Evolutionary conservation across 2,888 invertebrate genomes (phyloP), one percentile per base, ranked within the genome.

Genomic region (Drosophila macrospina): DNA sequence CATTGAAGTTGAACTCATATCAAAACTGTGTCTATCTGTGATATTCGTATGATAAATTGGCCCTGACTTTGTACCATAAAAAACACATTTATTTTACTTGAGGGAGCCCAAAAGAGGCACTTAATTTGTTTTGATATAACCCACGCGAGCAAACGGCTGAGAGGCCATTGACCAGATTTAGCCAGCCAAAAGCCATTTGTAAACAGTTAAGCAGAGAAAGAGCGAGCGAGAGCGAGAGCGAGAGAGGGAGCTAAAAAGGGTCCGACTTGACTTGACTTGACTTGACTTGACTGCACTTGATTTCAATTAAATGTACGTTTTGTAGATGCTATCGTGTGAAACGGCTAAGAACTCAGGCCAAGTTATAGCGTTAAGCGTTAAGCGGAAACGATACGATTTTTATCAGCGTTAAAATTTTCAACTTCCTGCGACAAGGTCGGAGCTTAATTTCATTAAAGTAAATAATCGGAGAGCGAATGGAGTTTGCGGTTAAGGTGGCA

Each of bases 381-480:
- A 20, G 68, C 86, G 86, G 86, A 86, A 77, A 56, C 70, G 55
- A 64, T 83, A 50, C 77, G 86, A 88, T 88, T 74, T 79, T 83
- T 88, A 84, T 83, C 88, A 80, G 84, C 59, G 28, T 47, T 66
- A 57, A 80, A 67, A 86, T 80, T 65, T 68, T 48, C 72, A 52
- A 84, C 87, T 84, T 88, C 83, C 83, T 84, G 83, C 71, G 80
- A 68, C 86, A 83, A 83, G 84, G 81, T 83, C 80, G 84, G 15
- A 13, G 63, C 74, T 74, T 74, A 88, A 88, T 86, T 83, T 83
- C 78, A 86, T 74, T 81, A 72, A 83, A 88, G 69, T 80, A 88
- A 86, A 88, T 83, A 77, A 77, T 75, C 88, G 60, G 73, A 16
- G 45, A 60, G 54, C 59, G 63, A 70, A 48, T 69, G 57, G 56